Evolutionary conservation across 2,888 invertebrate species (phyloP).

Genomic region (Petrolisthes manimaculis): DNA sequence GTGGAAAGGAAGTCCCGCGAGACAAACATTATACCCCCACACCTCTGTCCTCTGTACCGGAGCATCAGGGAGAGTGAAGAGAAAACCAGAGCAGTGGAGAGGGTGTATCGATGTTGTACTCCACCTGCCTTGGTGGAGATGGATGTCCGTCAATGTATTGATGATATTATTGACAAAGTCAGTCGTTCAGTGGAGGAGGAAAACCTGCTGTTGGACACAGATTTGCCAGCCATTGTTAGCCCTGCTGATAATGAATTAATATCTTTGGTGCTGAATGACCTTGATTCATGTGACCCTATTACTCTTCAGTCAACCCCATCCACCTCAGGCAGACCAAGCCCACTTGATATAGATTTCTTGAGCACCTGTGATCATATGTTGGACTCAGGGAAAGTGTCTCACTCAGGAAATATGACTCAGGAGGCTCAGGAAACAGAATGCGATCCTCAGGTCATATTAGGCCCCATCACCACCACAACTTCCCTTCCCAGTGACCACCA

Average conservation of each 20-base stretch:
- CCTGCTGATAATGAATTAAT: constrained; percentile 65
- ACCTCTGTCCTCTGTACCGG: constrained; percentile 64
- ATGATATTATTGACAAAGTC: constrained; percentile 63
- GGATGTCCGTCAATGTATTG: constrained; percentile 60
- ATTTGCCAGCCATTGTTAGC: constrained; percentile 62
- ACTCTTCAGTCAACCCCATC: constrained; percentile 59
- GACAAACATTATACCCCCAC: constrained; percentile 65
- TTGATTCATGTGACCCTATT: constrained; percentile 62
- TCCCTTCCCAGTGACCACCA: constrained; percentile 19
- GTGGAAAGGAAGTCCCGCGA: constrained; percentile 60
- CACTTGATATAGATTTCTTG: constrained; percentile 63
- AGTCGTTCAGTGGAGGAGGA: constrained; percentile 61
- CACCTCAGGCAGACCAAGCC: constrained; percentile 64
- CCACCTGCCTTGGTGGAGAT: constrained; percentile 44
- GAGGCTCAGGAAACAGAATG: constrained; percentile 55
- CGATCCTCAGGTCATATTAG: constrained; percentile 38
- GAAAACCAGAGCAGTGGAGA: constrained; percentile 5
- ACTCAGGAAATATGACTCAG: constrained; percentile 59
- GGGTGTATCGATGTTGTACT: constrained; percentile 27
- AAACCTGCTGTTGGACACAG: constrained; percentile 57
- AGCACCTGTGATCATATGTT: constrained; percentile 59
- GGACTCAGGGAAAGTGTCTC: constrained; percentile 59
- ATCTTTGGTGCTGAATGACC: constrained; percentile 65
- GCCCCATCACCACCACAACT: constrained; percentile 18
- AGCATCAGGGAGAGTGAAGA: constrained; percentile 41